Percentiles rank a stretch among this genome's conserved stretches.
These are phyloP conservation scores for Lipophrys pholis DNA, from an alignment of 2,113 vertebrate genomes.

Conservation along the genomic window DNA sequence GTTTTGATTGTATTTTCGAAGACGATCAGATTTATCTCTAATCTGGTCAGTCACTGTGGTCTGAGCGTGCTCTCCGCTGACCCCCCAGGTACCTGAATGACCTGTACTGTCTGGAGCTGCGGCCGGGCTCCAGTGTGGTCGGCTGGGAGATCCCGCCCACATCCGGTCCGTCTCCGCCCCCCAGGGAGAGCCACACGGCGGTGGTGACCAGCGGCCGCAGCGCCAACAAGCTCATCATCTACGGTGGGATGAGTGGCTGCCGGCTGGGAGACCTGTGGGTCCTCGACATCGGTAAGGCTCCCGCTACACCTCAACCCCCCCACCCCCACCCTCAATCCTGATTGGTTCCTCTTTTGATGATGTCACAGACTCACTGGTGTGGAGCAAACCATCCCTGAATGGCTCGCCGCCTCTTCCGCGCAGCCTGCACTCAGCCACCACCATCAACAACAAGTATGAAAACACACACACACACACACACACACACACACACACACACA, in stretches of 20 bases:
- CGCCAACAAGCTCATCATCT: constrained; percentile 82
- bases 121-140: constrained; percentile 86
- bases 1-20: no score
- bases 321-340: neutral
- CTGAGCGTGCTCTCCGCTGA: no score
- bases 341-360: constrained; percentile 19
- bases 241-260: constrained; percentile 92
- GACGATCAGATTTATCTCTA: no score
- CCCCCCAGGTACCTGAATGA: constrained; percentile 91
- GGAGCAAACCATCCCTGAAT: constrained; percentile 87
- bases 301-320: neutral
- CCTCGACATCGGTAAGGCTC: constrained; percentile 85
- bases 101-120: constrained; percentile 88
- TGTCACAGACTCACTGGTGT: constrained; percentile 85
- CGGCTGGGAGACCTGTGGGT: constrained; percentile 91
- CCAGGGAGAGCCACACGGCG: constrained; percentile 90
- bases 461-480: no score
- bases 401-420: constrained; percentile 88
- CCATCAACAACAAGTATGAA: constrained; percentile 88
- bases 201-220: constrained; percentile 85
- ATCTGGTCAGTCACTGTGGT: no score
- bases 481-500: no score
- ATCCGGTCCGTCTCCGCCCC: constrained; percentile 86
- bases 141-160: constrained; percentile 91
- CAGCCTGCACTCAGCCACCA: constrained; percentile 89